phyloP scores from a whole-genome alignment of 2,797 vertebrate genomes.

The Chiroxiphia lanceolata region DNA sequence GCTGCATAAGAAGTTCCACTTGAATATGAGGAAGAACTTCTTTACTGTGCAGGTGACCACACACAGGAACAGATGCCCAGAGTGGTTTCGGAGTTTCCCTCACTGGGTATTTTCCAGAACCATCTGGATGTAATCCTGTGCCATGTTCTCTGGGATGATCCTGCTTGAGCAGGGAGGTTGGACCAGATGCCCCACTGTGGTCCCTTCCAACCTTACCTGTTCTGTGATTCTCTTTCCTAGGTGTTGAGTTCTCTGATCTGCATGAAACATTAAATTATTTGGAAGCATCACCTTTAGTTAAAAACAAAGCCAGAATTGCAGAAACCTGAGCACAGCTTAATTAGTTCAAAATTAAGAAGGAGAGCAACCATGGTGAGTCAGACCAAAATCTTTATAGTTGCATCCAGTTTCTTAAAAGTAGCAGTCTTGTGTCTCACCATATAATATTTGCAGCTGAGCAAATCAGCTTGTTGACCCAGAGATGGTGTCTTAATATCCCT shows the following conservation, averaged over 20 bases:
- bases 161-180: neutral
- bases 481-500: neutral
- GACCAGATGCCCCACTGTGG: neutral
- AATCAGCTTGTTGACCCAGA: neutral
- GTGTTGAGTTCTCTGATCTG: neutral
- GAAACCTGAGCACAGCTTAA: neutral
- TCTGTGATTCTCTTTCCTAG: neutral
- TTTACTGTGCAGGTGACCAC: fast-evolving
- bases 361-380: neutral
- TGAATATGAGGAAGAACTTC: neutral
- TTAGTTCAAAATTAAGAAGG: neutral
- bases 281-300: neutral
- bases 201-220: neutral
- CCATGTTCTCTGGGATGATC: neutral
- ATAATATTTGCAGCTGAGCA: neutral
- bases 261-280: neutral
- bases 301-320: neutral
- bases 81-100: neutral
- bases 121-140: neutral
- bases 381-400: neutral
- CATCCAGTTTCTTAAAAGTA: neutral
- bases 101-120: neutral
- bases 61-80: neutral
- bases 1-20: neutral
- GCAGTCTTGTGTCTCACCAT: neutral